These are phyloP conservation scores for Teleiodes luculella DNA, from an alignment of 2,888 invertebrate genomes.

Conservation along the genomic window DNA sequence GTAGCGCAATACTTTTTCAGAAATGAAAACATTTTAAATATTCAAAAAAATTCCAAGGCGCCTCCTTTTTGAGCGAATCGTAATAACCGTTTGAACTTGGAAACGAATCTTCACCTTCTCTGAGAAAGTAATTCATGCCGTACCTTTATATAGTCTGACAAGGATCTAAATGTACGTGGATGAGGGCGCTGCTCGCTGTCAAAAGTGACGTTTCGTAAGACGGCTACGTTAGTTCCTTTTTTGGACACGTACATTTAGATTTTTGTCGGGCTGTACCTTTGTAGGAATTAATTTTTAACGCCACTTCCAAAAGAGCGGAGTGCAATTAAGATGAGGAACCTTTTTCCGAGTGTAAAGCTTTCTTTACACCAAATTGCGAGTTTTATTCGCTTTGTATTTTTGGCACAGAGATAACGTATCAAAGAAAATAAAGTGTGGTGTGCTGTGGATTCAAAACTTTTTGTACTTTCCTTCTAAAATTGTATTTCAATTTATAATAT, in stretches of 20 bases:
- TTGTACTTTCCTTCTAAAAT: no score
- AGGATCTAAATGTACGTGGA: no score
- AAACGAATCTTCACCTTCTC: slow-evolving; percentile 32
- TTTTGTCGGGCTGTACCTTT: slow-evolving; percentile 13
- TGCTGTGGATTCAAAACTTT: background rate
- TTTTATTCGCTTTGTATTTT: background rate
- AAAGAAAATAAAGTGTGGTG: background rate
- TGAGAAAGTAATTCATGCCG: slow-evolving; percentile 28
- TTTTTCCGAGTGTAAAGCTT: background rate
- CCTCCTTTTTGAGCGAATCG: background rate
- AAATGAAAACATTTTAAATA: slow-evolving; percentile 1
- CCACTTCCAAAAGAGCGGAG: slow-evolving; percentile 17
- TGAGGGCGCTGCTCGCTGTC: no score
- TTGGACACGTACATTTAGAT: no score
- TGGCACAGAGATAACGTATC: background rate
- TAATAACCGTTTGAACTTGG: slow-evolving; percentile 31
- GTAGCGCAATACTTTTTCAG: background rate
- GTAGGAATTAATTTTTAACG: slow-evolving; percentile 23
- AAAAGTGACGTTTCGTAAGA: no score
- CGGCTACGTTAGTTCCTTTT: no score
- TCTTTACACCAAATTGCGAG: background rate
- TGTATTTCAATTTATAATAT: no score
- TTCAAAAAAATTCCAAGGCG: background rate
- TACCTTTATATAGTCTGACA: no score
- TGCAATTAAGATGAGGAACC: slow-evolving; percentile 18